Evolutionary conservation across 2,797 vertebrate species (phyloP), one percentile per base, ranked within the genome.

Genomic region (Melanotaenia parkinsoni): DNA sequence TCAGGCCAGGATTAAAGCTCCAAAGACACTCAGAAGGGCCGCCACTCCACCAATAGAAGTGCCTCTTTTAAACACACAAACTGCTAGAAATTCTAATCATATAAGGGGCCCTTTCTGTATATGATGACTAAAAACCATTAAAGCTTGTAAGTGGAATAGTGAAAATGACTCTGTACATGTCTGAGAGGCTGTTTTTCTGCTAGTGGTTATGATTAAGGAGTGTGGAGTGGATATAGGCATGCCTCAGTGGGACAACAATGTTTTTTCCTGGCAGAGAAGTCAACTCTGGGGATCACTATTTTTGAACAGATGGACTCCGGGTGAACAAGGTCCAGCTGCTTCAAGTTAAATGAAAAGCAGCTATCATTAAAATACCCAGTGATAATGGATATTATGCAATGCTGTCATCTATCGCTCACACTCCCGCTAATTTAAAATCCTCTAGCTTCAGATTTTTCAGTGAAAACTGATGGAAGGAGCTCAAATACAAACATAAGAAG

Each of bases 1-100:
- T 84, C 89, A 85, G 85, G 81, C 86, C 37, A 63, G 89, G 88
- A 91, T 93, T 92, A 91, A 92, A 88, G 78, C 84, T 88, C 69
- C 20, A 9, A 50, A 47, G 43, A 47, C 20, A 18, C 43, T n/a
- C 43, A 2, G 10, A 80, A 79, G 88, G 87, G 72, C 80, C 63
- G 32, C 67, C 22, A 54, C 72, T 81, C 74, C 69, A 68, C 56
- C 58, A 8, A 75, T 71, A 83, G 78, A 33, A 80, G 81, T 59
- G 50, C 81, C 62, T 84, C 61, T 56, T 83, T 76, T 76, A 86
- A 83, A 83, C 81, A 82, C 73, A 83, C 35, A 67, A 73, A 70
- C 45, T 58, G 38, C 32, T 30, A 56, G 70, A 79, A 79, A 79
- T 57, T 57, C 57, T 33, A 58, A 37, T 50, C 11, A 10, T 18